phyloP scores from a whole-genome alignment of 2,888 invertebrate species.

The Ecliptopera silaceata region DNA sequence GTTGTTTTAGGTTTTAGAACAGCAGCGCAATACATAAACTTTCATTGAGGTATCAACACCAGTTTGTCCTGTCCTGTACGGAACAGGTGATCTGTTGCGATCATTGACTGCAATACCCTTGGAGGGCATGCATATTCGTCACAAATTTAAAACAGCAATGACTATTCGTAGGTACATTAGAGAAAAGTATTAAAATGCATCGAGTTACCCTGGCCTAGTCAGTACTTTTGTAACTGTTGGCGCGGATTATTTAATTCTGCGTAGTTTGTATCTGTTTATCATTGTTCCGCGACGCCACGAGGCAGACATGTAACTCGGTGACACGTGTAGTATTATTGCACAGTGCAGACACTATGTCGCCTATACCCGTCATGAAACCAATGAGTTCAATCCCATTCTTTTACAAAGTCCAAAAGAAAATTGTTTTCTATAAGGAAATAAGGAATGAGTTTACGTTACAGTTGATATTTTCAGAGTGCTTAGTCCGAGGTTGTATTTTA shows the following conservation, averaged over 20 bases:
- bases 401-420: neutral
- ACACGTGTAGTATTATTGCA: slow-evolving; percentile 43
- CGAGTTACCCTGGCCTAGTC: too few species aligned
- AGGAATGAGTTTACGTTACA: neutral
- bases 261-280: slow-evolving; percentile 41
- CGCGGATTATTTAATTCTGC: slow-evolving; percentile 37
- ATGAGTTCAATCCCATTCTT: slow-evolving; percentile 1
- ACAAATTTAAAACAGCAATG: too few species aligned
- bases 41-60: slow-evolving; percentile 23
- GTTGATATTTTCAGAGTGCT: too few species aligned
- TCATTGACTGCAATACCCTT: slow-evolving; percentile 44
- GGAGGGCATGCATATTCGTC: slow-evolving; percentile 28
- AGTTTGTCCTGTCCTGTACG: slow-evolving; percentile 20
- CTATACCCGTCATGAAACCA: slow-evolving; percentile 29
- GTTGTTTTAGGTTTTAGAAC: slow-evolving; percentile 56
- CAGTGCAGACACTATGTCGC: slow-evolving; percentile 46
- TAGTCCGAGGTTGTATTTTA: too few species aligned
- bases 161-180: too few species aligned
- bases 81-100: slow-evolving; percentile 37
- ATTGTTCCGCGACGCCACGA: slow-evolving; percentile 41
- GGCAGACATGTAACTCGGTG: slow-evolving; percentile 34
- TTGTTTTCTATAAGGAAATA: neutral
- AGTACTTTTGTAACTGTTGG: slow-evolving; percentile 1
- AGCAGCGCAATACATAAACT: slow-evolving; percentile 38
- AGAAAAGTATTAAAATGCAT: too few species aligned